These are phyloP conservation scores for Tenthredo mesomela DNA, from an alignment of 2,888 invertebrate genomes.

Conservation along the genomic window DNA sequence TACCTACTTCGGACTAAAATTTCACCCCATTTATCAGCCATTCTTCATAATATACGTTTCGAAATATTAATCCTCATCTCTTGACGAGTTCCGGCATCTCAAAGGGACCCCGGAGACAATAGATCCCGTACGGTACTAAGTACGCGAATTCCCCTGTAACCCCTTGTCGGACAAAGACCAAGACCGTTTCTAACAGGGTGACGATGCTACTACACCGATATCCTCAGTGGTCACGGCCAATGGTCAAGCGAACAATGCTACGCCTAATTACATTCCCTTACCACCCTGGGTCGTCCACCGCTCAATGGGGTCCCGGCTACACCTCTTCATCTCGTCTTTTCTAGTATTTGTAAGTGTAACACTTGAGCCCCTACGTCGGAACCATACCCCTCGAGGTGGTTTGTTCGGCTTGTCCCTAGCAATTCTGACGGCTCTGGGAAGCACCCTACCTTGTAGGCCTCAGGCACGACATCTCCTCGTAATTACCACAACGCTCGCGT, in stretches of 20 bases:
- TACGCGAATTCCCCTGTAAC: slow-evolving; percentile 24
- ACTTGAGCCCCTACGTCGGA: slow-evolving; percentile 55
- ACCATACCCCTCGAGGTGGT: slow-evolving; percentile 7
- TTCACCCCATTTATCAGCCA: background rate
- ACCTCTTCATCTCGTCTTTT: slow-evolving; percentile 46
- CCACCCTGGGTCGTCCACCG: slow-evolving; percentile 47
- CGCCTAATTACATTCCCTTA: slow-evolving; percentile 70
- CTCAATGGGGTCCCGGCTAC: slow-evolving; percentile 15
- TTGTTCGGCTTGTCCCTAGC: slow-evolving; percentile 20
- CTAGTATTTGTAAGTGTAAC: slow-evolving; percentile 41
- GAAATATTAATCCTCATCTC: slow-evolving; percentile 26
- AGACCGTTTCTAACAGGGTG: slow-evolving; percentile 2
- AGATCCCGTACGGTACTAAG: background rate
- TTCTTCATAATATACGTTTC: background rate
- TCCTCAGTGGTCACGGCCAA: slow-evolving; percentile 66
- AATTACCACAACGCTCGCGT: background rate
- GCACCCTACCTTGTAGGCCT: slow-evolving; percentile 10
- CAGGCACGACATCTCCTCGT: slow-evolving; percentile 15
- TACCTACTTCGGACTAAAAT: background rate
- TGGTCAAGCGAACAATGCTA: slow-evolving; percentile 69
- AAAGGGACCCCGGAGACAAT: slow-evolving; percentile 24
- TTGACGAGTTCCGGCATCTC: slow-evolving; percentile 20
- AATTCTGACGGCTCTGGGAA: slow-evolving; percentile 14
- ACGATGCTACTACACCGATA: slow-evolving; percentile 16
- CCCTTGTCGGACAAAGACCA: slow-evolving; percentile 40